A percentile compares a stretch with the other conserved stretches of the same genome.
These are phyloP conservation scores for Siniperca chuatsi DNA, from an alignment of 2,113 vertebrate species.

Conservation along the genomic window DNA sequence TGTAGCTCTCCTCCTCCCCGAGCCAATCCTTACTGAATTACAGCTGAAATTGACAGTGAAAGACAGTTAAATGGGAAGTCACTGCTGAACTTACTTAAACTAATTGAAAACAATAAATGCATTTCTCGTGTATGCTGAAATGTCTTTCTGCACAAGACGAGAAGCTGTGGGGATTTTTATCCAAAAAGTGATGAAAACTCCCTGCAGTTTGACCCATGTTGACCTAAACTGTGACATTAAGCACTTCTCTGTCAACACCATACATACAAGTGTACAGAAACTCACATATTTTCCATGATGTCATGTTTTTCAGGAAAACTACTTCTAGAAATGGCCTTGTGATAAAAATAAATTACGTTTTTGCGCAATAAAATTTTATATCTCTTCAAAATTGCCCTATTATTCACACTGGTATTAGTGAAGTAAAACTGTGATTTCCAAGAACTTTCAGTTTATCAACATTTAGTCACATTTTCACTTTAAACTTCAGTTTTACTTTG, in stretches of 20 bases:
- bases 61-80: conserved; percentile 70
- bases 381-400: background rate
- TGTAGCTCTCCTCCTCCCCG: conserved; percentile 5
- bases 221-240: conserved; percentile 50
- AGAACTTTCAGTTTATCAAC: background rate
- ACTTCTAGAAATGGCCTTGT: background rate
- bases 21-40: conserved; percentile 48
- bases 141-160: conserved; percentile 19
- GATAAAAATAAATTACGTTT: background rate
- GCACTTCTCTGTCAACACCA: conserved; percentile 47
- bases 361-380: background rate
- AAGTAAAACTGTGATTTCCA: conserved; percentile 7
- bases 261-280: conserved; percentile 1
- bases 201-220: conserved; percentile 22
- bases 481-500: background rate
- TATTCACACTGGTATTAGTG: background rate
- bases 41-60: conserved; percentile 59
- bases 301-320: conserved; percentile 22
- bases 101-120: conserved; percentile 38
- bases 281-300: conserved; percentile 17
- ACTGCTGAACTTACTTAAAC: conserved; percentile 44
- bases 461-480: conserved; percentile 29
- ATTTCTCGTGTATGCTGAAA: conserved; percentile 14
- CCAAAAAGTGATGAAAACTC: conserved; percentile 33
- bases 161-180: conserved; percentile 39